phyloP scores from a whole-genome alignment of 2,113 vertebrate genomes.

The Caranx melampygus region DNA sequence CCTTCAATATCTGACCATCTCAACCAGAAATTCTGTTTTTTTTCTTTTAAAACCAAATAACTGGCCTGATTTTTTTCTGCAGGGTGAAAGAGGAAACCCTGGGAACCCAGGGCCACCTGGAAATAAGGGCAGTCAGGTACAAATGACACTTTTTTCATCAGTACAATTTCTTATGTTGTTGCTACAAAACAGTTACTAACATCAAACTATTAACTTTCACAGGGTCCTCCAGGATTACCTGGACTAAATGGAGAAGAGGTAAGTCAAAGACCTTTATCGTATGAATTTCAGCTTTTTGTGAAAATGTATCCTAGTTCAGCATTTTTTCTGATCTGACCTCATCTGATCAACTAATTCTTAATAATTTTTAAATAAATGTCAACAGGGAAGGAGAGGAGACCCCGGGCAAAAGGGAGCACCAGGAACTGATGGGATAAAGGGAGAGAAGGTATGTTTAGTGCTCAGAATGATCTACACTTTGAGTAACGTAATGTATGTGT shows the following conservation, averaged over 20 bases:
- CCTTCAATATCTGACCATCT: not conserved
- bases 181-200: not conserved
- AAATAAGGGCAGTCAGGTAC: slow-evolving; percentile 55
- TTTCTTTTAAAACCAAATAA: not conserved
- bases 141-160: not conserved
- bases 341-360: too few relatives aligned
- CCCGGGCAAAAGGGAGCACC: slow-evolving; percentile 50
- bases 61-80: not conserved
- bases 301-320: not conserved
- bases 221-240: slow-evolving; percentile 60
- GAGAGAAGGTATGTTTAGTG: slow-evolving; percentile 50
- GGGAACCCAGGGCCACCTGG: slow-evolving; percentile 72
- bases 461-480: not conserved
- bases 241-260: slow-evolving; percentile 70
- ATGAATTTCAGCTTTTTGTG: not conserved
- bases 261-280: slow-evolving; percentile 27
- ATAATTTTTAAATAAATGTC: slow-evolving; percentile 18
- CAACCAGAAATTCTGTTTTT: not conserved
- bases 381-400: slow-evolving; percentile 71
- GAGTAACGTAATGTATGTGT: not conserved
- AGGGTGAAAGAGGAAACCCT: slow-evolving; percentile 75
- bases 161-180: not conserved
- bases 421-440: slow-evolving; percentile 56
- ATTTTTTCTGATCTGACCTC: too few relatives aligned
- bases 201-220: slow-evolving; percentile 27